Evolutionary conservation across 2,797 vertebrate genomes (phyloP), one percentile per base, ranked within the genome.

Genomic region (Loriculus beryllinus): DNA sequence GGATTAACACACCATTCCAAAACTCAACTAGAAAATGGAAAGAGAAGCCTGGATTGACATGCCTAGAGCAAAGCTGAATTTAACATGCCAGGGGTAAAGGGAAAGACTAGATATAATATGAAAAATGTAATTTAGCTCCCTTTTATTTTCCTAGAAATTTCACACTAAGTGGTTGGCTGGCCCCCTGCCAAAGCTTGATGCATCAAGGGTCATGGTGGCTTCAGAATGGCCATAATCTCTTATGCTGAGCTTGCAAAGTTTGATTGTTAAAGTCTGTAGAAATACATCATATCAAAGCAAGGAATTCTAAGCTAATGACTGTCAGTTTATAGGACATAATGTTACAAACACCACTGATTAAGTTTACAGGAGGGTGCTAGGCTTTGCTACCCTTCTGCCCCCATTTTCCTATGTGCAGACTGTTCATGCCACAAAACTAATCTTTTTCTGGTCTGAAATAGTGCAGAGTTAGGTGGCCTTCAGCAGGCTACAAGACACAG

Each of bases 131-230:
- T 49, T 77, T 91, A 96, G 86, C 52, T 80, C 62, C 82, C 82
- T 86, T 63, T 35, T 57, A 7, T 86, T 87, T 65, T 72, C 45
- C 75, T 79, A 94, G 88, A 86, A 71, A 40, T 77, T 45, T 96
- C 92, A 60, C 85, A 56, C 76, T 96, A 96, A 98, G 98, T 97
- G 97, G 91, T 83, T 74, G 82, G 57, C 94, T 97, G 97, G 97
- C 96, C 42, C 65, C 31, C 13, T 63, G 96, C 97, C 97, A 97
- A 57, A 47, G 68, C 76, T 78, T 96, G 95, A 95, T 95, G 93
- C 87, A 77, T 54, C 22, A 28, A 68, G 89, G 97, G 93, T 96
- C 95, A 94, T 1, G 6, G 47, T 6, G 56, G 62, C 92, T 91
- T 63, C 7, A 40, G 88, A 77, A 31, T 31, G 33, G 94, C 76